These are phyloP conservation scores for Drosophila nebulosa DNA, from an alignment of 1,140 invertebrate genomes.

Conservation along the genomic window DNA sequence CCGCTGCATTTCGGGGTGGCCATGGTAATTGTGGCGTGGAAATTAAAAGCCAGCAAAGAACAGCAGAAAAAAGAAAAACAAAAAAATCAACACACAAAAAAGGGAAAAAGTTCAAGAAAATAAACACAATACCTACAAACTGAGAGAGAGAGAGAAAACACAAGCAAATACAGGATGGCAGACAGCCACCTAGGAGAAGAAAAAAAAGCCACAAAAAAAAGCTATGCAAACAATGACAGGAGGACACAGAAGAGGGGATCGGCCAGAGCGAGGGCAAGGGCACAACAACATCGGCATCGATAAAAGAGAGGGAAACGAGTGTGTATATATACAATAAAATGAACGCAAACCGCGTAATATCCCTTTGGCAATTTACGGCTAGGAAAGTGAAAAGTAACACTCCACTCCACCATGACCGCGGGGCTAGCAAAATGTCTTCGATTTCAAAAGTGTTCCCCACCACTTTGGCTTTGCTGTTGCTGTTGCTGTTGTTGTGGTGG, in stretches of 20 bases:
- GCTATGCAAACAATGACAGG: conserved; percentile 49
- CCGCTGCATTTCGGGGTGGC: conserved; percentile 74
- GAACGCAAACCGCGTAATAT: conserved; percentile 64
- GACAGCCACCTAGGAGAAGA: conserved; percentile 20
- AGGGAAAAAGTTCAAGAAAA: conserved; percentile 58
- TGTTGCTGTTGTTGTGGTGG: conserved; percentile 33
- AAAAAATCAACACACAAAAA: neutral
- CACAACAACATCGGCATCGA: conserved; percentile 33
- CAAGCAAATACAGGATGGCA: conserved; percentile 34
- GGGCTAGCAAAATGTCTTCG: conserved; percentile 57
- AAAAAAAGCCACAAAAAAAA: conserved; percentile 11
- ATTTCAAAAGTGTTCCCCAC: conserved; percentile 65
- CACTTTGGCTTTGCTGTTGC: conserved; percentile 17
- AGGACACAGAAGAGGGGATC: conserved; percentile 6
- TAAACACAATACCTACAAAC: conserved; percentile 60
- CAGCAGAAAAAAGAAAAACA: conserved; percentile 34
- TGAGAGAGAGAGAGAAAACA: conserved; percentile 28
- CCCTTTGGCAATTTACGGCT: conserved; percentile 72
- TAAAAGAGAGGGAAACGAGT: conserved; percentile 16
- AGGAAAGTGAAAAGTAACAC: conserved; percentile 56
- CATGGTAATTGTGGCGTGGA: conserved; percentile 77
- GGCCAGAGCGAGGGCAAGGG: neutral
- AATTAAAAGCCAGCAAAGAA: conserved; percentile 70
- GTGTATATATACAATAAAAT: conserved; percentile 36
- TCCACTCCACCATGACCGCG: conserved; percentile 17